Percentiles rank a stretch among this genome's conserved stretches.
Conservation (phyloP, 2,888 invertebrate genomes). For the Pachliopta kotzebuea region DNA sequence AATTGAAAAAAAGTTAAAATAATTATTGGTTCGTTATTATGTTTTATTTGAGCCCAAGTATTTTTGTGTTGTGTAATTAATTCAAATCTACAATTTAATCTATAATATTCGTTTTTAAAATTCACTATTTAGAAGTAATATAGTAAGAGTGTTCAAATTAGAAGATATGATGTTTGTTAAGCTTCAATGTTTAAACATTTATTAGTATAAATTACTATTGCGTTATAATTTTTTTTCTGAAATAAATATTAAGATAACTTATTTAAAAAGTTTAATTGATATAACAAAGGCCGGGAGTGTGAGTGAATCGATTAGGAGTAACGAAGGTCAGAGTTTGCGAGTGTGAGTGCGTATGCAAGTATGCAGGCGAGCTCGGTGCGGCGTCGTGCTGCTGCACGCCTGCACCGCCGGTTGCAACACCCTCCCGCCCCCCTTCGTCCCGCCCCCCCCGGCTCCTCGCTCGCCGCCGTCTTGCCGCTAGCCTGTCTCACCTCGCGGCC, state of each 20-base stretch:
- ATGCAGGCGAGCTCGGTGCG: conserved; percentile 79
- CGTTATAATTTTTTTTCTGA: conserved; percentile 3
- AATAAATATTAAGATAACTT: conserved; percentile 32
- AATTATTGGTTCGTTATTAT: not conserved
- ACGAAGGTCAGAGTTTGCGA: conserved; percentile 74
- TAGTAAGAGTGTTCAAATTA: too few relatives aligned
- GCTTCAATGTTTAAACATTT: conserved; percentile 8
- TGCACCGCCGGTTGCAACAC: conserved; percentile 80
- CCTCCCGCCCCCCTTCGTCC: conserved; percentile 80
- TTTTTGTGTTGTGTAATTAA: too few relatives aligned
- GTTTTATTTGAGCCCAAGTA: too few relatives aligned
- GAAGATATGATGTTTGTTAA: too few relatives aligned
- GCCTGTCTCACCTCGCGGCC: conserved; percentile 81
- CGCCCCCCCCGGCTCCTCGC: conserved; percentile 79
- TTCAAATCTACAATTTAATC: too few relatives aligned
- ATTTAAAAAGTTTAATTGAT: conserved; percentile 53
- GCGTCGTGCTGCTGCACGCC: conserved; percentile 80
- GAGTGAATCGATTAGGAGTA: conserved; percentile 72
- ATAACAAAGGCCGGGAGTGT: conserved; percentile 65
- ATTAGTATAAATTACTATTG: conserved; percentile 9
- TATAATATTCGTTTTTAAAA: too few relatives aligned
- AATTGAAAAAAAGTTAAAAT: not conserved
- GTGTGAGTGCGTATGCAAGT: conserved; percentile 78
- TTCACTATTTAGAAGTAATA: too few relatives aligned
- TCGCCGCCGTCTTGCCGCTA: conserved; percentile 79